Evolutionary conservation across 2,888 invertebrate species (phyloP).

Genomic region (Crossocerus cetratus): DNA sequence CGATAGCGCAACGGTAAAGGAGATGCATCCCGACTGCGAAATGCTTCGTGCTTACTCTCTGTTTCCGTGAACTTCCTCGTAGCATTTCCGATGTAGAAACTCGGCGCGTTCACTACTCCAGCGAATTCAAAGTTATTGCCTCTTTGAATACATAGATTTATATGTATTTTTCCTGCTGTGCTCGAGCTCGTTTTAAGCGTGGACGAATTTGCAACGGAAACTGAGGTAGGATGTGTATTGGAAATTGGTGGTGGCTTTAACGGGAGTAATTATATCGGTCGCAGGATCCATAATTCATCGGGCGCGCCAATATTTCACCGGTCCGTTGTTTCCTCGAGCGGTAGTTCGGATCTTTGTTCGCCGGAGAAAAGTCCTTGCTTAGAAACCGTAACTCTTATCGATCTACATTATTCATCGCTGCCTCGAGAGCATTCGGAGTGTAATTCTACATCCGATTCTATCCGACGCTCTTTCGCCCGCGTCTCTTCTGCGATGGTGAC

Average conservation of each 20-base stretch:
- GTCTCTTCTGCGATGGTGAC: too few species aligned
- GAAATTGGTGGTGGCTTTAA: background rate
- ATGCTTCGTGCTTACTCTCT: background rate
- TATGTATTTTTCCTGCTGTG: too few species aligned
- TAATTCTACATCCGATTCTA: too few species aligned
- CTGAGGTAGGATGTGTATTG: background rate
- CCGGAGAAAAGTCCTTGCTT: background rate
- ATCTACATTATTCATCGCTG: constrained; percentile 1
- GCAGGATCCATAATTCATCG: constrained; percentile 4
- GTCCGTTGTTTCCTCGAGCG: background rate
- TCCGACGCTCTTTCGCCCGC: too few species aligned
- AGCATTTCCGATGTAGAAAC: background rate
- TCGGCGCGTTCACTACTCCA: background rate
- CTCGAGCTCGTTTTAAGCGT: too few species aligned
- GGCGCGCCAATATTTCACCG: constrained; percentile 5
- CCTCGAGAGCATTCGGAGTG: background rate
- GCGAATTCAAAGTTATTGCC: too few species aligned
- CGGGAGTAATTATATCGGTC: constrained; percentile 11
- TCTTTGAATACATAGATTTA: too few species aligned
- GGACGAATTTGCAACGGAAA: too few species aligned
- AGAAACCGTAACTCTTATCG: background rate
- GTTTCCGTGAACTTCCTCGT: constrained; percentile 4
- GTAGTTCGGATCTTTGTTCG: background rate
- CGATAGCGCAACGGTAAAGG: too few species aligned
- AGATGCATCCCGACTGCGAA: too few species aligned